These are phyloP conservation scores for Dicaeum eximium DNA, from an alignment of 2,113 vertebrate genomes.

Conservation along the genomic window DNA sequence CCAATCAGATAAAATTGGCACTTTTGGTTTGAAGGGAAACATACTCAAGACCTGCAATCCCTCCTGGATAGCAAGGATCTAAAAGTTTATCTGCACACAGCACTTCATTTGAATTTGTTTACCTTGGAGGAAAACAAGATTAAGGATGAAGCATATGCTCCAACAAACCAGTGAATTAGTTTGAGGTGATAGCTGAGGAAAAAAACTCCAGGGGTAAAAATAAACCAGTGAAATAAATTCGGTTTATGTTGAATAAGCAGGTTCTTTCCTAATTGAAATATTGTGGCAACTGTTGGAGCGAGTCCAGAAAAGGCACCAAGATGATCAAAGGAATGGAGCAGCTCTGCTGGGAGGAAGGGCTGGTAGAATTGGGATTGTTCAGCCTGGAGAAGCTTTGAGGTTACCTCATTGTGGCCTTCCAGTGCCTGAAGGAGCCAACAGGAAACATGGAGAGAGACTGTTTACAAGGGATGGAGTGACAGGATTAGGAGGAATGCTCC, in stretches of 20 bases:
- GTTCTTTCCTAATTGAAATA: not conserved
- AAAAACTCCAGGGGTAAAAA: not conserved
- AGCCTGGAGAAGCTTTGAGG: not conserved
- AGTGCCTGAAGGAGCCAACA: accelerated
- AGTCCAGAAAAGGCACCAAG: not conserved
- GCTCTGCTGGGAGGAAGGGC: not conserved
- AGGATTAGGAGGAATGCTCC: accelerated
- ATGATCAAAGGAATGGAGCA: not conserved
- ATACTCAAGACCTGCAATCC: not conserved
- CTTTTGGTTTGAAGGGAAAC: not conserved
- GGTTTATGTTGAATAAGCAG: not conserved
- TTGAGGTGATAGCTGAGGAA: not conserved
- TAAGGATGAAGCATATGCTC: not conserved
- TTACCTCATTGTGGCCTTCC: accelerated
- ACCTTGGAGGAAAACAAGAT: not conserved
- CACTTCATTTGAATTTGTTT: not conserved
- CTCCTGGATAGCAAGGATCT: not conserved
- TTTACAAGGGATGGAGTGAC: accelerated
- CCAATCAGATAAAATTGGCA: not conserved
- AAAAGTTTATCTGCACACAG: not conserved
- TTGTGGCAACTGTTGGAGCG: not conserved
- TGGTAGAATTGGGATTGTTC: not conserved
- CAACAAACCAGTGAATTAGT: not conserved
- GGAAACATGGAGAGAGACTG: not conserved
- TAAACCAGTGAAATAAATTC: not conserved